Conservation (phyloP, 2,888 invertebrate species). For the Trissolcus brochymenae region DNA sequence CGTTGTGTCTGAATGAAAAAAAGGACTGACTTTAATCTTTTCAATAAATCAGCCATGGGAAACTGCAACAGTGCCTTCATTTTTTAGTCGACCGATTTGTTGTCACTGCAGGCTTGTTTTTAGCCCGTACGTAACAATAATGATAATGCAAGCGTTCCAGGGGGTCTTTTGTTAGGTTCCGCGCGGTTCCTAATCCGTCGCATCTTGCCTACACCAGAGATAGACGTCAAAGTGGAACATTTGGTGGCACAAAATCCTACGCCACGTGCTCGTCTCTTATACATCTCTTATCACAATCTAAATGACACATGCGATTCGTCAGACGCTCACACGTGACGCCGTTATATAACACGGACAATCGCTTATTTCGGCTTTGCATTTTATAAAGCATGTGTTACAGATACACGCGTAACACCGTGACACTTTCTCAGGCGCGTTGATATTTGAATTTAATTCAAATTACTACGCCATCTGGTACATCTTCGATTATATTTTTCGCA, state of each 20-base stretch:
- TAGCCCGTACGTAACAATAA: conserved; percentile 33
- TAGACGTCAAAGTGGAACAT: conserved; percentile 48
- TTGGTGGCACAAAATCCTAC: conserved; percentile 37
- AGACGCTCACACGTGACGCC: conserved; percentile 49
- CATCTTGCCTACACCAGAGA: conserved; percentile 29
- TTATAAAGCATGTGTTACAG: conserved; percentile 51
- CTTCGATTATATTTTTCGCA: not conserved
- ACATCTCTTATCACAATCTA: conserved; percentile 63
- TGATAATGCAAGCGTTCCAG: conserved; percentile 33
- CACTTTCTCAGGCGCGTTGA: conserved; percentile 18
- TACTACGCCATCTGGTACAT: conserved; percentile 1
- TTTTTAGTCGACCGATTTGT: conserved; percentile 55
- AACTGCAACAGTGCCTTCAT: conserved; percentile 40
- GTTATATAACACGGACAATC: conserved; percentile 49
- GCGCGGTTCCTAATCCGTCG: conserved; percentile 39
- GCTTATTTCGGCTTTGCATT: conserved; percentile 55
- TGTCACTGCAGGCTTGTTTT: conserved; percentile 48
- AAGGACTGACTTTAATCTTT: conserved; percentile 32
- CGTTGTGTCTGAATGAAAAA: not conserved
- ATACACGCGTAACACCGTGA: conserved; percentile 26
- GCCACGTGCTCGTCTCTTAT: conserved; percentile 60
- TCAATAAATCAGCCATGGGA: conserved; percentile 41
- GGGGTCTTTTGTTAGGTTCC: conserved; percentile 50
- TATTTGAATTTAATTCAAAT: conserved; percentile 30
- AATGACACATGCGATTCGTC: conserved; percentile 58